Evolutionary conservation across 2,797 vertebrate species (phyloP), one percentile per base, ranked within the genome.

Genomic region (Eupleurogrammus muticus): DNA sequence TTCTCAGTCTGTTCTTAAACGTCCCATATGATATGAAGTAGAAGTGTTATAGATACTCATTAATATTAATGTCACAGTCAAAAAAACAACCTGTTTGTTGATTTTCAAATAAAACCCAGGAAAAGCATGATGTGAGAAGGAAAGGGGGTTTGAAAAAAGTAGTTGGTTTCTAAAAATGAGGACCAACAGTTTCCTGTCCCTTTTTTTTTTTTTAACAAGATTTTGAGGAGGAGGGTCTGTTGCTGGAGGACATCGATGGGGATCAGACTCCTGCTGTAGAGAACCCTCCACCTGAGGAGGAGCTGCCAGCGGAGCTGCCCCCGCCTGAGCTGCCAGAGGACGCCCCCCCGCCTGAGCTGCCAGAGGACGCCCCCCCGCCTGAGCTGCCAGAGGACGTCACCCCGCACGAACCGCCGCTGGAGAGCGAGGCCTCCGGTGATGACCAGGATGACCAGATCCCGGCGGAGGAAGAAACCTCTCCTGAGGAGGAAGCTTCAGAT

Each of bases 161-260:
- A 50, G 21, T 20, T 8, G 48, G 19, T 68, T 73, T 69, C 13
- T 57, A 12, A 14, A 34, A 20, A 16, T 21, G 6, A 19, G 56
- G 48, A 56, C 2, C 9, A 47, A 36, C 28, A 23, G 19, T 9
- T 8, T 24, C 8, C 62, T 14, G 49, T 21, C 59, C 17, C 42
- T 76, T 36, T 81, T 56, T 79, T 34, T 81, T 58, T 88, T 32
- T 75, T 67, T 70, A 68, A 78, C 48, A 28, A 91, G 91, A 78
- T 70, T 80, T 92, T 49, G 75, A 82, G 35, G 89, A 89, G 53
- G 90, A 93, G 46, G 86, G 75, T 73, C 71, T 92, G 65, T 16
- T 91, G 60, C 58, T 85, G 17, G 76, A 85, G 51, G 86, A 88
- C 52, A 66, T 10, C 49, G 44, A n/a, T 81, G 42, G n/a, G n/a